Evolutionary conservation across 2,797 vertebrate species (phyloP), one percentile per base, ranked within the genome.

Genomic region (Vireo griseus): DNA sequence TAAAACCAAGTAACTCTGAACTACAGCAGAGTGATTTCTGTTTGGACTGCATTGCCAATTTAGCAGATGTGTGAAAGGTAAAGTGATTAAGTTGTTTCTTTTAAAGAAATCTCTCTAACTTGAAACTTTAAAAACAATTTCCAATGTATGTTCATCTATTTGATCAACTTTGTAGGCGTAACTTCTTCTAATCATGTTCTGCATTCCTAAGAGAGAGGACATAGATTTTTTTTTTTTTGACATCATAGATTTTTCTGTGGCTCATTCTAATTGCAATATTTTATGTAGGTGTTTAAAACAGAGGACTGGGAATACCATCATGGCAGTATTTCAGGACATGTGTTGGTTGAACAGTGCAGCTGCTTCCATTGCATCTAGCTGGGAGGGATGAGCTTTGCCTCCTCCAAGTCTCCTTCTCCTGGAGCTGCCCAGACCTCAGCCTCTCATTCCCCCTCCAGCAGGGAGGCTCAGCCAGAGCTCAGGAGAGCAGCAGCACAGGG

Each of bases 61-160:
- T 97, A 96, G 94, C 78, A 92, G 83, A 94, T 69, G 54, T 67
- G 96, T 66, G 71, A 95, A 91, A 97, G 95, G 80, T 88, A 93
- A 96, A 97, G 95, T 82, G 55, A 95, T 96, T 94, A 91, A 96
- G 72, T 86, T 66, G 51, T 84, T 94, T 83, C 90, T 97, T 94
- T 35, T 95, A 92, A 95, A 88, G 59, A 89, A 86, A 90, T 95
- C 73, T n/a, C 57, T 96, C 81, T 95, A 94, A 92, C 29, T 54
- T 92, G 54, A 66, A 20, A 82, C 20, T 72, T 96, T 18, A 28
- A 93, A 75, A 85, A 90, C 94, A 94, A 40, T 14, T 50, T 90
- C 45, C 71, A 79, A 74, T 80, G 74, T 67, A 7, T 74, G 20
- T 94, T 91, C 18, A n/a, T 37, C 90, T 91, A 94, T 87, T 96